Evolutionary conservation across 2,113 vertebrate species (phyloP).

Genomic region (Tupaia chinensis): DNA sequence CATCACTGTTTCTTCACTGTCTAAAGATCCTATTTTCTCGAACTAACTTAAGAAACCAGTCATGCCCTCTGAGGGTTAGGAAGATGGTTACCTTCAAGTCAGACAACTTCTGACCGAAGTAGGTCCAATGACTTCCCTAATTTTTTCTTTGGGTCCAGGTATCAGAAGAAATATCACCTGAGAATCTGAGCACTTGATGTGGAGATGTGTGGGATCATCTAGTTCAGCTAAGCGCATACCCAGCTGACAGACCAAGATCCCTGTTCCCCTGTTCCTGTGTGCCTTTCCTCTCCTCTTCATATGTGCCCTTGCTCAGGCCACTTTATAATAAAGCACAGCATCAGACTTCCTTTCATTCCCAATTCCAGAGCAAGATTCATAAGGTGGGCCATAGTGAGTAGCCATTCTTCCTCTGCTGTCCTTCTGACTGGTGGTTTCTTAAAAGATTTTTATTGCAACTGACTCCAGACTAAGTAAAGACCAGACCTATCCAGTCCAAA

Average conservation of each 20-base stretch:
- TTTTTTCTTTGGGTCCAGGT: not conserved
- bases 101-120: not conserved
- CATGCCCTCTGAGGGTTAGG: rapidly evolving
- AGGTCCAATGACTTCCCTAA: not conserved
- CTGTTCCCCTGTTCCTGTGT: rapidly evolving
- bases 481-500: too few species aligned
- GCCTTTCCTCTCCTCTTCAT: rapidly evolving
- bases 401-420: not conserved
- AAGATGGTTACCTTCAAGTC: not conserved
- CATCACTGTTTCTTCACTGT: not conserved
- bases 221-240: too few species aligned
- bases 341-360: not conserved
- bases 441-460: too few species aligned
- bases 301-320: not conserved
- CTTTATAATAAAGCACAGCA: not conserved
- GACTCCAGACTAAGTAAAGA: not conserved
- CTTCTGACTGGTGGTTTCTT: not conserved
- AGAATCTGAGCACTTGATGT: not conserved
- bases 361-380: not conserved
- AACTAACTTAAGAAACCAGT: not conserved
- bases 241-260: too few species aligned
- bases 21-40: not conserved
- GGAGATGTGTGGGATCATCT: not conserved
- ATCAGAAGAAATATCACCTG: not conserved
- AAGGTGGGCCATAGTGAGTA: rapidly evolving